A percentile compares a stretch with the other conserved stretches of the same genome.
phyloP scores from a whole-genome alignment of 1,140 invertebrate species.

The Halictus rubicundus region DNA sequence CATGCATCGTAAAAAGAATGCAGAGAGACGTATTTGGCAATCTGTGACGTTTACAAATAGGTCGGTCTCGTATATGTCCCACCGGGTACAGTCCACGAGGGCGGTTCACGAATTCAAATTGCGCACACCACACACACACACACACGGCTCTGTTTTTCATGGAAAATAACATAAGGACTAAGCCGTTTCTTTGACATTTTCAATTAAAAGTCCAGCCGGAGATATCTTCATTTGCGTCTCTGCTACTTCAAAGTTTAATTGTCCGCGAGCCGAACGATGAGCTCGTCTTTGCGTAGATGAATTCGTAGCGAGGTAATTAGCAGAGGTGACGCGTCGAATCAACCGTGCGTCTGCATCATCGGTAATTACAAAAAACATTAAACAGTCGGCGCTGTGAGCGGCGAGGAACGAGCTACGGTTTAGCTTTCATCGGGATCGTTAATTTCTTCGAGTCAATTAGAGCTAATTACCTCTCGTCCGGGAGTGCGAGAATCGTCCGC shows the following conservation, averaged over 20 bases:
- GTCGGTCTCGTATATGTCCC: not conserved
- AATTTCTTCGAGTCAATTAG: slow-evolving; percentile 22
- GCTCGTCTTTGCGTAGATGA: no score
- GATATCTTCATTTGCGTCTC: no score
- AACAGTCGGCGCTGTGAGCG: not conserved
- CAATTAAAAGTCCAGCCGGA: no score
- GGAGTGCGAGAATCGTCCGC: not conserved
- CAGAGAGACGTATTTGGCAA: not conserved
- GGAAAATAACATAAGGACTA: no score
- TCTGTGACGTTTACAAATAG: slow-evolving; percentile 32
- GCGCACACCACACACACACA: no score
- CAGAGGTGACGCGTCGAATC: not conserved
- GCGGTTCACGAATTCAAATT: not conserved
- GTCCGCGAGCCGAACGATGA: no score
- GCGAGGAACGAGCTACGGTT: not conserved
- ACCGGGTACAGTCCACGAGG: not conserved
- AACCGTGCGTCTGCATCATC: slow-evolving; percentile 2
- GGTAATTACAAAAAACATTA: slow-evolving; percentile 17
- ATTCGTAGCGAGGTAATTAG: no score
- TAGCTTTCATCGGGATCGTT: slow-evolving; percentile 3
- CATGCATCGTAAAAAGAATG: slow-evolving; percentile 30
- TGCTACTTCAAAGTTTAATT: no score
- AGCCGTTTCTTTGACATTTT: no score
- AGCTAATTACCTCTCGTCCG: slow-evolving; percentile 1
- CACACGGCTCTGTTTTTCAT: not conserved